Evolutionary conservation across 2,888 invertebrate species (phyloP).

Genomic region (Apamea crenata): DNA sequence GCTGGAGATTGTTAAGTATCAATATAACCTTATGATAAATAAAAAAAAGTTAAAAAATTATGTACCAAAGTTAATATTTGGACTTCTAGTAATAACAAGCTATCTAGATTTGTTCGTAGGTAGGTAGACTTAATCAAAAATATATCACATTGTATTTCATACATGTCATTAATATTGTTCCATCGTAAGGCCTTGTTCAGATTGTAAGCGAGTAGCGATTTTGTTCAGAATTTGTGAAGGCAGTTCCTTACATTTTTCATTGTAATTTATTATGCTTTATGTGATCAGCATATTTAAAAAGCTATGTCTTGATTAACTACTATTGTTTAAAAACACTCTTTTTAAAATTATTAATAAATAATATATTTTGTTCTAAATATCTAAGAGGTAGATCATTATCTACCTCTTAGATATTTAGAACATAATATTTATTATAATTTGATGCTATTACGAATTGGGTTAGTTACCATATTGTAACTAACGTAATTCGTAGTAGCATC

Average conservation of each 20-base stretch:
- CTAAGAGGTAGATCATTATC: neutral
- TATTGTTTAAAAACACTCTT: neutral
- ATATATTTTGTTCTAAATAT: neutral
- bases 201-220: conserved; percentile 52
- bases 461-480: too few species aligned
- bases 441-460: too few species aligned
- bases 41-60: conserved; percentile 61
- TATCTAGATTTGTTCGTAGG: conserved; percentile 63
- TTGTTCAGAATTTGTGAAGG: neutral
- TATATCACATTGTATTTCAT: conserved; percentile 44
- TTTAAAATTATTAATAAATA: neutral
- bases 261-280: neutral
- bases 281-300: neutral
- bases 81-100: conserved; percentile 70
- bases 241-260: neutral
- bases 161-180: conserved; percentile 25
- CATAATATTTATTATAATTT: too few species aligned
- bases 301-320: neutral
- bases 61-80: conserved; percentile 80
- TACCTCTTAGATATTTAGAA: too few species aligned
- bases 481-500: neutral
- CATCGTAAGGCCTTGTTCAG: conserved; percentile 41
- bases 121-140: conserved; percentile 63
- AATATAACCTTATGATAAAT: conserved; percentile 65
- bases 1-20: conserved; percentile 67